phyloP scores from a whole-genome alignment of 2,888 invertebrate genomes.

The Heliconius charithonia region DNA sequence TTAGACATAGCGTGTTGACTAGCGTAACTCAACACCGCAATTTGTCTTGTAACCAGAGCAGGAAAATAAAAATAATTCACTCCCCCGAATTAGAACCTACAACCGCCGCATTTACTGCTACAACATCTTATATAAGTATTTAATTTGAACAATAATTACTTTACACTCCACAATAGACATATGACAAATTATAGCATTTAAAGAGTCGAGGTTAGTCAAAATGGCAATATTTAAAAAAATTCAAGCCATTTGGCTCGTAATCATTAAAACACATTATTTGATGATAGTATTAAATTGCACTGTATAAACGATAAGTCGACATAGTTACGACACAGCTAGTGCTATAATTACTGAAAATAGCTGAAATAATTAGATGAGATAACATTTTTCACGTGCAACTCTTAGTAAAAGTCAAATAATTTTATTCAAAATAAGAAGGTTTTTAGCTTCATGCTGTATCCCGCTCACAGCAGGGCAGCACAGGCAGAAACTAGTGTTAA shows the following conservation, averaged over 20 bases:
- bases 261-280: neutral
- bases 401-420: too few relatives aligned
- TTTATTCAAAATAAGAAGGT: too few relatives aligned
- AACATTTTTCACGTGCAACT: too few relatives aligned
- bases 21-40: too few relatives aligned
- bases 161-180: neutral
- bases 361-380: neutral
- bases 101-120: neutral
- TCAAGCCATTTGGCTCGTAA: neutral
- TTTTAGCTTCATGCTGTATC: too few relatives aligned
- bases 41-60: too few relatives aligned
- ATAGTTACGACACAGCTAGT: neutral
- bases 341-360: neutral
- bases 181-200: slow-evolving; percentile 4
- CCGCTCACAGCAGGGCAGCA: too few relatives aligned
- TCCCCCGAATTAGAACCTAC: neutral
- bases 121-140: neutral
- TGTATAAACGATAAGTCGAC: neutral
- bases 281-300: neutral
- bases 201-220: neutral
- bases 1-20: too few relatives aligned
- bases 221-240: neutral
- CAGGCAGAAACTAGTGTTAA: too few relatives aligned
- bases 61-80: neutral
- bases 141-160: neutral